These are phyloP conservation scores for Cephus rjabovi DNA, from an alignment of 2,888 invertebrate species.

Conservation along the genomic window DNA sequence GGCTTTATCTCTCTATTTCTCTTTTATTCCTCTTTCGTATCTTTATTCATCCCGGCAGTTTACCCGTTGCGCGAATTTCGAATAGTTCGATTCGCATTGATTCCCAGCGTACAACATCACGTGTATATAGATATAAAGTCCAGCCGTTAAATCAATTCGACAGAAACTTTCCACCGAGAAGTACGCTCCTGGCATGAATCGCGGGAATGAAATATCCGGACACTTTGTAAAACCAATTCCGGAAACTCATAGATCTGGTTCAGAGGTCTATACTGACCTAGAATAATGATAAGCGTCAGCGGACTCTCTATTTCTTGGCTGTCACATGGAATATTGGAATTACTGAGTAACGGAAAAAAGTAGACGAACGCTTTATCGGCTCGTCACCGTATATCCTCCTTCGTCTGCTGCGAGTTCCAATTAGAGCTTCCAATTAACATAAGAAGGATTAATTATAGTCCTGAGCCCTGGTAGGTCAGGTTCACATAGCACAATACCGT, in stretches of 20 bases:
- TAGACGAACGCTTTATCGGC: conserved; percentile 14
- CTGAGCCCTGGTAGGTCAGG: conserved; percentile 30
- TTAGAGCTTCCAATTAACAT: conserved; percentile 10
- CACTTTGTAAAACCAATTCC: neutral
- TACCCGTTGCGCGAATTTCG: neutral
- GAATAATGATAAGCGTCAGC: neutral
- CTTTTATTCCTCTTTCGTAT: neutral
- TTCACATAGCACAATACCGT: conserved; percentile 17
- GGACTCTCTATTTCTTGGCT: neutral
- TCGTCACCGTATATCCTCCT: conserved; percentile 15
- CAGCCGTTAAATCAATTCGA: neutral
- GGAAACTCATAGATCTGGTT: neutral
- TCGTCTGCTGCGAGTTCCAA: neutral
- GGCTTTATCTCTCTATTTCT: conserved; percentile 7
- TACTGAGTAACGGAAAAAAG: neutral
- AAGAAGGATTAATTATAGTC: conserved; percentile 29
- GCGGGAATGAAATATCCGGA: neutral
- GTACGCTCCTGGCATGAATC: neutral
- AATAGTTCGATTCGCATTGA: neutral
- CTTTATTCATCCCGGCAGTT: neutral
- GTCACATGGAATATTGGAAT: neutral
- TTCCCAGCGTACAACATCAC: neutral
- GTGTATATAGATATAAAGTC: neutral
- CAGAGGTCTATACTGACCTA: neutral
- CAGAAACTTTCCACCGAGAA: neutral